These are phyloP conservation scores for Virgularia gustaviana DNA, from an alignment of 92 coral and sea anemone genomes.

Conservation along the genomic window DNA sequence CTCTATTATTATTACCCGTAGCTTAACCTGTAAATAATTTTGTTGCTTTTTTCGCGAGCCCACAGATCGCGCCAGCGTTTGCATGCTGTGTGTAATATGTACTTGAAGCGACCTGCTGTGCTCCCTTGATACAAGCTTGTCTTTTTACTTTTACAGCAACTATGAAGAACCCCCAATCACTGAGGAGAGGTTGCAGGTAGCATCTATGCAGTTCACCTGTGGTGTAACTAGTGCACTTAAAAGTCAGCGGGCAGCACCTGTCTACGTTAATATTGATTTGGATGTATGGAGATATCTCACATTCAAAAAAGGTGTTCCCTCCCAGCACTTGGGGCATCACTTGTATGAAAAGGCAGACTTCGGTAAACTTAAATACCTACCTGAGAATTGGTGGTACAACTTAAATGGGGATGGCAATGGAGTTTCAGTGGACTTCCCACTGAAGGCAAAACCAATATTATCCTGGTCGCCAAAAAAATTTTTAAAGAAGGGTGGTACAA, in stretches of 20 bases:
- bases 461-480: conserved; percentile 43
- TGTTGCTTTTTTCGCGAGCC: no score
- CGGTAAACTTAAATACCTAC: conserved; percentile 21
- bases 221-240: conserved; percentile 38
- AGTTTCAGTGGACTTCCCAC: conserved; percentile 44
- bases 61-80: background rate
- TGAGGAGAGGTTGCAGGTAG: conserved; percentile 41
- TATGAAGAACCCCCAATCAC: conserved; percentile 11
- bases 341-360: conserved; percentile 39
- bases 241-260: conserved; percentile 37
- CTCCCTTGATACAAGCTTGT: no score
- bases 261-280: conserved; percentile 43
- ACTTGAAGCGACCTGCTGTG: no score
- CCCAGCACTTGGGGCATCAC: conserved; percentile 47
- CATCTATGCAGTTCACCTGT: conserved; percentile 49
- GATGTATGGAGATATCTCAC: conserved; percentile 51
- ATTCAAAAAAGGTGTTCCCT: conserved; percentile 37
- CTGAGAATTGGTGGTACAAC: conserved; percentile 57
- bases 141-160: conserved; percentile 29
- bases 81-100: no score
- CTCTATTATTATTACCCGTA: no score
- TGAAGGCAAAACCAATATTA: conserved; percentile 44
- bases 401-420: conserved; percentile 59
- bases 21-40: no score
- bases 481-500: background rate